Evolutionary conservation across 2,888 invertebrate species (phyloP), one percentile per base, ranked within the genome.

Genomic region (Bedellia somnulentella): DNA sequence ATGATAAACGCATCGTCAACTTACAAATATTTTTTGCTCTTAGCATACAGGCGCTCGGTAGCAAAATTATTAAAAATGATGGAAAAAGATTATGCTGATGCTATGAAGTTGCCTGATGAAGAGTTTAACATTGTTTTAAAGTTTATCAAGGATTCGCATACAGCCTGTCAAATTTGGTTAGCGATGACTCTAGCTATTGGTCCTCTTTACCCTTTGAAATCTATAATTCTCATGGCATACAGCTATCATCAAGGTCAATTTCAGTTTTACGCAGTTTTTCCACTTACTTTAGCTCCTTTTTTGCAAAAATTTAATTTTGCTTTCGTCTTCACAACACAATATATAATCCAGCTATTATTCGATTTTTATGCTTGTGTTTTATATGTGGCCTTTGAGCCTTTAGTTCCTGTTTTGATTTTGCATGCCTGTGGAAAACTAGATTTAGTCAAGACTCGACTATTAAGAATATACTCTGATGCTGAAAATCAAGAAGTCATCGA

Each of bases 381-480:
- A 39, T 62, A 52, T 14, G 39, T 57, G 1, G 58, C 58, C 3
- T 68, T 67, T 36, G 70, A 71, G 43, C 57, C 68, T 2, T 34
- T 71, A n/a, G 51, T 58, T 1, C 62, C 63, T 1, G 62, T 66
- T 42, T 57, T 63, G 35, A 45, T 63, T 37, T 33, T 63, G 15
- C 67, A 71, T 31, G 42, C 46, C 4, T 62, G 66, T 35, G 64
- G 66, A 3, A 66, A 68, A 31, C 36, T 67, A 3, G 52, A 63
- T 13, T 34, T 71, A 9, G 43, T 61, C 1, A 56, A 49, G 18
- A 36, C 33, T n/a, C 46, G 50, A 21, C 46, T 68, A 21, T 34
- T 33, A n/a, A 49, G 39, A 21, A 21, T 57, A 5, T 53, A 61
- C 29, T 29, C 36, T 1, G 38, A 49, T 18, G 31, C 41, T 3